Conservation (phyloP, 1,140 invertebrate species). For the Drosophila triauraria region DNA sequence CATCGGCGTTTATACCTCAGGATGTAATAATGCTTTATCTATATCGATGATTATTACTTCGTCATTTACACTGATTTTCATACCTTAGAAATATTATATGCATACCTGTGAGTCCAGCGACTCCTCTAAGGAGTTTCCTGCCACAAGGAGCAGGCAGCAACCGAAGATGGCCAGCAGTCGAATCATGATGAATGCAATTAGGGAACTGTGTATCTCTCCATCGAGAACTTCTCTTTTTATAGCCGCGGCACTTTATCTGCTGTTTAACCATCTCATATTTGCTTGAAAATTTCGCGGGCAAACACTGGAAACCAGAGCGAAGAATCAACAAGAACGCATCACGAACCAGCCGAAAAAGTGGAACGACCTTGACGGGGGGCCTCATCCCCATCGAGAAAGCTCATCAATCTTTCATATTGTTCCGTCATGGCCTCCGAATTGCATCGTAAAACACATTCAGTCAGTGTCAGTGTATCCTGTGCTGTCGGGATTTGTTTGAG, state of each 20-base stretch:
- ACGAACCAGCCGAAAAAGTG: slow-evolving; percentile 30
- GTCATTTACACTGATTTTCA: no score
- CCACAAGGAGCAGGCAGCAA: slow-evolving; percentile 45
- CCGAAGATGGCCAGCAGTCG: slow-evolving; percentile 21
- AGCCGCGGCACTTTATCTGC: slow-evolving; percentile 45
- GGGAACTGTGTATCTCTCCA: slow-evolving; percentile 36
- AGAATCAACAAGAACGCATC: slow-evolving; percentile 37
- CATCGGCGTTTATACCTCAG: no score
- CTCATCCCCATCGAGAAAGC: slow-evolving; percentile 14
- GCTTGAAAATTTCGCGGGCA: slow-evolving; percentile 40
- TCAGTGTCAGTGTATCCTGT: slow-evolving; percentile 19
- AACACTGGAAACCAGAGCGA: slow-evolving; percentile 31
- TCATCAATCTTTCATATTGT: slow-evolving; percentile 53
- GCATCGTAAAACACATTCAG: slow-evolving; percentile 42
- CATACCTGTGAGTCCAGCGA: slow-evolving; percentile 17
- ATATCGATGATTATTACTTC: no score
- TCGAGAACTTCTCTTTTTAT: slow-evolving; percentile 47
- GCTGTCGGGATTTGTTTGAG: slow-evolving; percentile 31
- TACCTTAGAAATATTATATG: no score
- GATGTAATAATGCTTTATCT: no score
- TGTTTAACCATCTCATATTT: slow-evolving; percentile 43
- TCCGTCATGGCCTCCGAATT: slow-evolving; percentile 29
- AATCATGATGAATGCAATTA: slow-evolving; percentile 48
- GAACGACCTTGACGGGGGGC: slow-evolving; percentile 46
- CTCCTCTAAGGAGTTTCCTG: slow-evolving; percentile 15